A percentile compares a stretch with the other conserved stretches of the same genome.
phyloP scores from a whole-genome alignment of 2,797 vertebrate species.

The Pipistrellus pygmaeus region DNA sequence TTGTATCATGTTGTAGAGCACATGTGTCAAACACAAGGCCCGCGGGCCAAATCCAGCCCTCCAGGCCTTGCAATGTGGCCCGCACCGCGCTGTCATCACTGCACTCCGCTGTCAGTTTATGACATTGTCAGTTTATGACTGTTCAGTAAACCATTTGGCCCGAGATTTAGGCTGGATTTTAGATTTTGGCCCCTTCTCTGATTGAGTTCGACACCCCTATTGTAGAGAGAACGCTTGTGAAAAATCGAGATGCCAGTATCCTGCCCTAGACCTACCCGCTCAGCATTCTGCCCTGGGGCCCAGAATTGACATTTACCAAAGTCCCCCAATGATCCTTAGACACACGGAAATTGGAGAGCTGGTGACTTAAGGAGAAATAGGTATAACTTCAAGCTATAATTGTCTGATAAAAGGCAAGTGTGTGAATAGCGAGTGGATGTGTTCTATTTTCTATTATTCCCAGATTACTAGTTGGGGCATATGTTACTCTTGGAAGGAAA shows the following conservation, averaged over 20 bases:
- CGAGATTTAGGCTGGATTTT: too few species aligned
- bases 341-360: background rate
- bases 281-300: background rate
- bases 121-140: too few species aligned
- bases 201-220: too few species aligned
- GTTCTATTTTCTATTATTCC: slow-evolving; percentile 13
- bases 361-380: background rate
- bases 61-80: too few species aligned
- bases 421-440: background rate
- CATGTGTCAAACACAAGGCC: too few species aligned
- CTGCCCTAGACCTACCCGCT: background rate
- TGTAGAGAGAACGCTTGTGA: background rate
- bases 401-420: background rate
- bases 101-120: too few species aligned
- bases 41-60: too few species aligned
- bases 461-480: background rate
- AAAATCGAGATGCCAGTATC: background rate
- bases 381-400: background rate
- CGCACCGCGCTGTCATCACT: too few species aligned
- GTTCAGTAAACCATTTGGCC: too few species aligned
- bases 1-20: too few species aligned
- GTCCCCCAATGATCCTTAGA: background rate
- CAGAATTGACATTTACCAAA: background rate
- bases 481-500: background rate
- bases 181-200: too few species aligned